Evolutionary conservation across 2,888 invertebrate species (phyloP).

Genomic region (Chrysolina haemoptera): DNA sequence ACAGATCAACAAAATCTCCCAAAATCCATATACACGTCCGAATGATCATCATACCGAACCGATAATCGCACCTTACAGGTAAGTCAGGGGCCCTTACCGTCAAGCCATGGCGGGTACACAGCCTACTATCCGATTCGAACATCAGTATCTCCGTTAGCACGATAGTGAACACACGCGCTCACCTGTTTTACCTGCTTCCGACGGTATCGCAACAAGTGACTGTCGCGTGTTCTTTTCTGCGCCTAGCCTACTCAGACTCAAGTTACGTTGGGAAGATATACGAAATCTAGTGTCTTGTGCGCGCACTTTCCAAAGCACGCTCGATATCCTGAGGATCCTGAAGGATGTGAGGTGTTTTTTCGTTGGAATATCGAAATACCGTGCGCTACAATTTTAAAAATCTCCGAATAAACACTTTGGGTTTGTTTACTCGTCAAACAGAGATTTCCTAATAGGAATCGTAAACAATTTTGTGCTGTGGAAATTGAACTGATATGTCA

Average conservation of each 20-base stretch:
- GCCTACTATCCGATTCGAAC: slow-evolving; percentile 59
- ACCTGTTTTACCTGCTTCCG: slow-evolving; percentile 49
- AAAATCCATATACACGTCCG: slow-evolving; percentile 32
- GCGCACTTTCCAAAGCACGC: not conserved
- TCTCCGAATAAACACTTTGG: slow-evolving; percentile 23
- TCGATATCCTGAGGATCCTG: not conserved
- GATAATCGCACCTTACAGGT: slow-evolving; percentile 57
- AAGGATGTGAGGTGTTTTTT: slow-evolving; percentile 14
- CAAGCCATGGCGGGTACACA: slow-evolving; percentile 62
- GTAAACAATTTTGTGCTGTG: slow-evolving; percentile 50
- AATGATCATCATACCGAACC: slow-evolving; percentile 35
- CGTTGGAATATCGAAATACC: not conserved
- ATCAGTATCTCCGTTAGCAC: slow-evolving; percentile 61
- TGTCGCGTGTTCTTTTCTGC: slow-evolving; percentile 47
- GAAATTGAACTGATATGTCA: slow-evolving; percentile 56
- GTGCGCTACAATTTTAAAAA: slow-evolving; percentile 11
- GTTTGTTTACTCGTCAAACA: slow-evolving; percentile 44
- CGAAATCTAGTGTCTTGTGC: slow-evolving; percentile 22
- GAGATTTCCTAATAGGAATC: slow-evolving; percentile 53
- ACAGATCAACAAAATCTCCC: slow-evolving; percentile 38
- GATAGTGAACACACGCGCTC: slow-evolving; percentile 55
- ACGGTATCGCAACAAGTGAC: slow-evolving; percentile 58
- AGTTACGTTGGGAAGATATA: slow-evolving; percentile 29
- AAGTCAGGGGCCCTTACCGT: slow-evolving; percentile 56
- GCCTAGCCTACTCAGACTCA: slow-evolving; percentile 37